A percentile compares a stretch with the other conserved stretches of the same genome.
Conservation (phyloP, 2,113 vertebrate species). For the Macrotis lagotis region DNA sequence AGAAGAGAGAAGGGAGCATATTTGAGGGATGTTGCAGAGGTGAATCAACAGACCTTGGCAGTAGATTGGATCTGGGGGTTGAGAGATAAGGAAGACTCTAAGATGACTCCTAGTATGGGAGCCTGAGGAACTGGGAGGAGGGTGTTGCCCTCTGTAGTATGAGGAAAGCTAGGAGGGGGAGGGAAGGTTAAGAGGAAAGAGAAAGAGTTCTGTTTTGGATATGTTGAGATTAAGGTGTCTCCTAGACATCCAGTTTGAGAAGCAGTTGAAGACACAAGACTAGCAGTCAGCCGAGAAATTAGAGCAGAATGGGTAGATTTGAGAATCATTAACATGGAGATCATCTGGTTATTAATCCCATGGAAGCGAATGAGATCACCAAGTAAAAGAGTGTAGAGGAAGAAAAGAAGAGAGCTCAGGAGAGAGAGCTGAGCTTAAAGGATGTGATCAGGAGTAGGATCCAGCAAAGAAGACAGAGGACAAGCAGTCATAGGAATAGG, state of each 20-base stretch:
- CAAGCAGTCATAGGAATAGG: not conserved
- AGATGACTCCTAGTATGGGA: too few relatives aligned
- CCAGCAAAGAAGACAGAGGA: not conserved
- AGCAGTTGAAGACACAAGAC: not conserved
- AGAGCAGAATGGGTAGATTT: too few relatives aligned
- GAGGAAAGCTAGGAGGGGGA: too few relatives aligned
- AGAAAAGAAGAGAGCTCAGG: not conserved
- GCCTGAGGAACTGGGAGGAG: not conserved
- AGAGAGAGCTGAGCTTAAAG: not conserved
- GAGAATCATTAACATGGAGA: not conserved
- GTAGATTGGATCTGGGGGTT: not conserved
- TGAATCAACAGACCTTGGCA: not conserved
- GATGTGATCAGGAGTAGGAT: not conserved
- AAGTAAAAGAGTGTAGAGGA: too few relatives aligned
- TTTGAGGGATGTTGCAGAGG: not conserved
- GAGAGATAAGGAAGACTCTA: not conserved
- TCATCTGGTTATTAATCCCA: not conserved
- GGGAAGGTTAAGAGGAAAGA: not conserved
- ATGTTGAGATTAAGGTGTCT: not conserved
- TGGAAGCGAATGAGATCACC: not conserved
- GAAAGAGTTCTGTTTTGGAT: not conserved
- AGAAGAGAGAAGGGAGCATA: not conserved
- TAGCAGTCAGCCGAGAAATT: not conserved
- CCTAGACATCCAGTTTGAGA: not conserved
- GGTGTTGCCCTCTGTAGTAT: too few relatives aligned